These are phyloP conservation scores for Gorilla gorilla DNA, from an alignment of 2,113 vertebrate species.

Conservation along the genomic window DNA sequence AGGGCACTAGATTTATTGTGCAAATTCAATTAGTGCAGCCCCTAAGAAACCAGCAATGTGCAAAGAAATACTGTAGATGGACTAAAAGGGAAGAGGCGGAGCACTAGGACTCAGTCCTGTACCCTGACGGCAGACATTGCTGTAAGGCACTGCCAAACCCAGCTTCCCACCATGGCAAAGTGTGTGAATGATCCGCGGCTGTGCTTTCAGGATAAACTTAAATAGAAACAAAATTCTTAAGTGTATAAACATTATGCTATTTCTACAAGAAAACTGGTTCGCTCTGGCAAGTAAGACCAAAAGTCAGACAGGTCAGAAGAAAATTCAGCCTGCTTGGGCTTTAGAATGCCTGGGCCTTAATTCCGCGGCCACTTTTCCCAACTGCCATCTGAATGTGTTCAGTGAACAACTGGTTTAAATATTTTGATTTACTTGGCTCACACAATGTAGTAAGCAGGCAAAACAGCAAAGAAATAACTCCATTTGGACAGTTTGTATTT, in stretches of 20 bases:
- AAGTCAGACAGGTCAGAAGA: background rate
- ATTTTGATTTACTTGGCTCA: background rate
- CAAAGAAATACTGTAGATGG: constrained; percentile 66
- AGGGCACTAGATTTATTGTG: constrained; percentile 59
- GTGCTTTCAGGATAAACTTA: background rate
- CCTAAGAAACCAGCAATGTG: constrained; percentile 54
- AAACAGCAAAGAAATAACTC: background rate
- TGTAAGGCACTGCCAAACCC: accelerated
- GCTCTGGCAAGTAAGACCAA: background rate
- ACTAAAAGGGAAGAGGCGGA: background rate
- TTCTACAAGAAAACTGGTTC: background rate
- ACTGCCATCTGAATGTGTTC: accelerated
- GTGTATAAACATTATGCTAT: background rate
- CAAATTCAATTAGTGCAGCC: constrained; percentile 65
- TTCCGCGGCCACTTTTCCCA: accelerated
- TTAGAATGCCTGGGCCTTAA: accelerated
- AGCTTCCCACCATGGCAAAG: accelerated
- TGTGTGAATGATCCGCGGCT: background rate
- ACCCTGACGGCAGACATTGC: background rate
- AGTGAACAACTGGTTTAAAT: too few species aligned
- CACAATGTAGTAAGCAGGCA: background rate
- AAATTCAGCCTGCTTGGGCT: background rate
- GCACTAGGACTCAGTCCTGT: background rate
- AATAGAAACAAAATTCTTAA: background rate
- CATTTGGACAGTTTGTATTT: background rate